phyloP scores from a whole-genome alignment of 2,113 vertebrate genomes.

The Oryzias curvinotus region DNA sequence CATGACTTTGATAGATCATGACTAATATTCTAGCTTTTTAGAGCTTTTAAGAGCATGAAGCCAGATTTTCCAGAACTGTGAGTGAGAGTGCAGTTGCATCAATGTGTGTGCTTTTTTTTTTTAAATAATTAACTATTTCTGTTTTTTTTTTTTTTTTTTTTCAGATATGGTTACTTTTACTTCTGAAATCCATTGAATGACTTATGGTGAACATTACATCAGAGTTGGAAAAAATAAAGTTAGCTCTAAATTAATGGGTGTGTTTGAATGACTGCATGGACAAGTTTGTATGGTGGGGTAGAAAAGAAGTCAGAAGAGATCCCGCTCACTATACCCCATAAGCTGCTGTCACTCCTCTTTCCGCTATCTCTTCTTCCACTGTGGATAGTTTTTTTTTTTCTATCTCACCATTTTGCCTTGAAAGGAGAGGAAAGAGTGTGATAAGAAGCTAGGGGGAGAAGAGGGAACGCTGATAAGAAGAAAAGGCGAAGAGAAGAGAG shows the following conservation, averaged over 20 bases:
- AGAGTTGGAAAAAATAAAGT: too few species aligned
- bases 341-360: slow-evolving; percentile 63
- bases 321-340: slow-evolving; percentile 35
- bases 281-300: slow-evolving; percentile 17
- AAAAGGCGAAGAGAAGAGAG: slow-evolving; percentile 20
- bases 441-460: slow-evolving; percentile 44
- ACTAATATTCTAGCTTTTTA: background rate
- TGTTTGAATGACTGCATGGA: background rate
- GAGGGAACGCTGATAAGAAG: slow-evolving; percentile 35
- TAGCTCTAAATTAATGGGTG: background rate
- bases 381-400: slow-evolving; percentile 14
- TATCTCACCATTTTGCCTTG: slow-evolving; percentile 46
- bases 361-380: slow-evolving; percentile 45
- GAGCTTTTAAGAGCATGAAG: background rate
- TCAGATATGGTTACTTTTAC: too few species aligned
- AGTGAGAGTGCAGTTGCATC: slow-evolving; percentile 12
- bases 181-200: too few species aligned
- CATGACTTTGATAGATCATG: background rate
- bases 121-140: too few species aligned
- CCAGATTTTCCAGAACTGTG: slow-evolving; percentile 2
- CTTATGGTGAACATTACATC: too few species aligned
- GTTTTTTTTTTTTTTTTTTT: too few species aligned
- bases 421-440: slow-evolving; percentile 50
- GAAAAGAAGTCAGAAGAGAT: slow-evolving; percentile 19
- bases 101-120: background rate